Conservation (phyloP, 2,888 invertebrate genomes). For the Clistopyga incitator region DNA sequence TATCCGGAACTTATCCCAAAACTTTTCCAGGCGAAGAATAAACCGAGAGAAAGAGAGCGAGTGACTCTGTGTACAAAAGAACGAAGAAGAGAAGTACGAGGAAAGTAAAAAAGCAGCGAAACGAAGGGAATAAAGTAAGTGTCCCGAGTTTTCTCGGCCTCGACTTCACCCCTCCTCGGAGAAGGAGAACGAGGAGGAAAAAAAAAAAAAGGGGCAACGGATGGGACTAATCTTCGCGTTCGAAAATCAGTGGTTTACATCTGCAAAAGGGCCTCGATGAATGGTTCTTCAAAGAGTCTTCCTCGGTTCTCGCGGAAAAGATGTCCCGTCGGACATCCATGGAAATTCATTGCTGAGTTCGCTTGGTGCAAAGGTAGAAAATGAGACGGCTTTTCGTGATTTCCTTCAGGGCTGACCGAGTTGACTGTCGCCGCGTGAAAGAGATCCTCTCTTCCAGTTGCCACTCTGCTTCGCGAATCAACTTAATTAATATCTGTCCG, state of each 20-base stretch:
- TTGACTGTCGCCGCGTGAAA: conserved; percentile 22
- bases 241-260: conserved; percentile 25
- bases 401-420: conserved; percentile 48
- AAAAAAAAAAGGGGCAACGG: conserved; percentile 9
- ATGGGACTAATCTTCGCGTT: conserved; percentile 46
- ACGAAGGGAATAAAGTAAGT: conserved; percentile 46
- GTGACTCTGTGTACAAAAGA: conserved; percentile 45
- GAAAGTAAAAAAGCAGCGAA: conserved; percentile 10
- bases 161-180: conserved; percentile 44
- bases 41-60: conserved; percentile 53
- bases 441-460: conserved; percentile 20
- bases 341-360: conserved; percentile 73
- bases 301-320: conserved; percentile 47
- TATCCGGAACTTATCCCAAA: conserved; percentile 79
- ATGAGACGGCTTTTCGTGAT: conserved; percentile 54
- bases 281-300: conserved; percentile 33
- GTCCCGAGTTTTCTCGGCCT: conserved; percentile 38
- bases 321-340: conserved; percentile 67
- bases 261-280: conserved; percentile 7
- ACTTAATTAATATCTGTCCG: conserved; percentile 59
- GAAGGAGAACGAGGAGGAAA: neutral
- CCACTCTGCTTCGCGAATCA: conserved; percentile 36
- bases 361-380: conserved; percentile 25
- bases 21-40: conserved; percentile 58
- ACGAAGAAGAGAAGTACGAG: conserved; percentile 15